Evolutionary conservation across 2,113 vertebrate genomes (phyloP).

Genomic region (Columba janthina): DNA sequence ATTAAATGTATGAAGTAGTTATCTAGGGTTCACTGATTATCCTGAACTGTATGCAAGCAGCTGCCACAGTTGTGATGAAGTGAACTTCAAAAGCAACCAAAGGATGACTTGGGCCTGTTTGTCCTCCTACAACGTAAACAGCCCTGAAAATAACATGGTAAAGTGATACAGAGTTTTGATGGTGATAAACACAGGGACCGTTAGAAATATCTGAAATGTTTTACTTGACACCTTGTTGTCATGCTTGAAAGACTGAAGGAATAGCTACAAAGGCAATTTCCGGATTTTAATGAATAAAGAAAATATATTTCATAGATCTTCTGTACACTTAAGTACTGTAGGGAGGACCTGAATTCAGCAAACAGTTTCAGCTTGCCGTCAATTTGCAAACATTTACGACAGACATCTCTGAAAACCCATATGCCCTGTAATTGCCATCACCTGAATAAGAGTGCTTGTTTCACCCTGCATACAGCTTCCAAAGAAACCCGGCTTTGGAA

Average conservation of each 20-base stretch:
- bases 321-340: background rate
- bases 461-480: background rate
- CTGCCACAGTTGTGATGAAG: background rate
- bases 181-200: background rate
- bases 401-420: background rate
- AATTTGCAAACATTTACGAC: background rate
- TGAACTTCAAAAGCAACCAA: background rate
- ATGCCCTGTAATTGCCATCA: background rate
- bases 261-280: background rate
- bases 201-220: background rate
- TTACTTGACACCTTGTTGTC: background rate
- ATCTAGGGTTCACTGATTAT: background rate
- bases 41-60: background rate
- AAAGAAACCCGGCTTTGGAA: slow-evolving; percentile 1
- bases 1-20: background rate
- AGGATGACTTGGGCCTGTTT: background rate
- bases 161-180: background rate
- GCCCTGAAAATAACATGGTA: background rate
- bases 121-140: background rate
- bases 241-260: background rate
- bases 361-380: background rate
- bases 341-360: background rate
- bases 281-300: background rate
- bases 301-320: background rate
- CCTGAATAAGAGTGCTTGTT: background rate